A percentile compares a stretch with the other conserved stretches of the same genome.
Conservation (phyloP, 2,113 vertebrate genomes). For the Pelmatolapia mariae region DNA sequence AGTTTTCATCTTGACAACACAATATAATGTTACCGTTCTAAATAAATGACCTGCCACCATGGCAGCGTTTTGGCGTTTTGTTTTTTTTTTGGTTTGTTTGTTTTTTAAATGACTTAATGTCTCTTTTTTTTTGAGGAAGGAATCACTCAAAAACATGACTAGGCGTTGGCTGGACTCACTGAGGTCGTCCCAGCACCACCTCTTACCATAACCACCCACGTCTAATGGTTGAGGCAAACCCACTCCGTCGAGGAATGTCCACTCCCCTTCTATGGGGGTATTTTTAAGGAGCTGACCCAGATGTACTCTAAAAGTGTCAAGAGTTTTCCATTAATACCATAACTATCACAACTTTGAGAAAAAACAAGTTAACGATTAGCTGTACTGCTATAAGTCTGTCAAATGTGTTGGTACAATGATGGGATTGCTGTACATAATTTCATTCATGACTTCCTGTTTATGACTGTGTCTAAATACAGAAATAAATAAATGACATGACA, state of each 20-base stretch:
- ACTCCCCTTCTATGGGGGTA: not conserved
- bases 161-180: not conserved
- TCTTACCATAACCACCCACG: not conserved
- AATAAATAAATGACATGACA: not conserved
- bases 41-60: not conserved
- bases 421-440: not conserved
- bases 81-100: not conserved
- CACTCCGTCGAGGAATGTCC: not conserved
- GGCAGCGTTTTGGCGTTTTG: rapidly evolving
- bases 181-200: not conserved
- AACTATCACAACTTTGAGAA: not conserved
- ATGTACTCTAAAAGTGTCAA: not conserved
- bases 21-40: not conserved
- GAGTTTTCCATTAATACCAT: not conserved
- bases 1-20: not conserved
- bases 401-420: not conserved
- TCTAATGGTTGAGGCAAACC: not conserved
- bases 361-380: not conserved
- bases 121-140: not conserved
- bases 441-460: not conserved
- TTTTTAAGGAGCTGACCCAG: not conserved
- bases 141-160: not conserved
- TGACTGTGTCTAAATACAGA: not conserved
- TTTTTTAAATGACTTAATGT: not conserved
- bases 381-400: not conserved